These are phyloP conservation scores for cattle (Bos taurus) DNA, from an alignment of 2,113 vertebrate species.

Conservation along the genomic window ARS-UCD2.0 NC_037338.1:69028001-69028500, in stretches of 20 bases:
- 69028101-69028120: neutral
- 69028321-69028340: constrained; percentile 86
- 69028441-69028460: neutral
- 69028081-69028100: neutral
- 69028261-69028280: constrained; percentile 66
- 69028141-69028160: neutral
- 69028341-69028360: constrained; percentile 85
- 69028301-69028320: constrained; percentile 80
- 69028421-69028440: constrained; percentile 73
- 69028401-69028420: constrained; percentile 60
- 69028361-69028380: constrained; percentile 82
- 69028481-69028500: constrained; percentile 16
- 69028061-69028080: neutral
- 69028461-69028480: neutral
- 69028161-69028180: constrained; percentile 40
- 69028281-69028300: constrained; percentile 85
- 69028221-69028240: constrained; percentile 71
- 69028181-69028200: constrained; percentile 67
- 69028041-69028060: neutral
- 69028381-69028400: constrained; percentile 78
- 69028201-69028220: constrained; percentile 68
- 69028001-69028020: neutral
- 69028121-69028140: neutral
- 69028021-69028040: neutral
- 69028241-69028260: constrained; percentile 78